phyloP scores from a whole-genome alignment of 2,888 invertebrate species.

The Chrysolina oricalcia region DNA sequence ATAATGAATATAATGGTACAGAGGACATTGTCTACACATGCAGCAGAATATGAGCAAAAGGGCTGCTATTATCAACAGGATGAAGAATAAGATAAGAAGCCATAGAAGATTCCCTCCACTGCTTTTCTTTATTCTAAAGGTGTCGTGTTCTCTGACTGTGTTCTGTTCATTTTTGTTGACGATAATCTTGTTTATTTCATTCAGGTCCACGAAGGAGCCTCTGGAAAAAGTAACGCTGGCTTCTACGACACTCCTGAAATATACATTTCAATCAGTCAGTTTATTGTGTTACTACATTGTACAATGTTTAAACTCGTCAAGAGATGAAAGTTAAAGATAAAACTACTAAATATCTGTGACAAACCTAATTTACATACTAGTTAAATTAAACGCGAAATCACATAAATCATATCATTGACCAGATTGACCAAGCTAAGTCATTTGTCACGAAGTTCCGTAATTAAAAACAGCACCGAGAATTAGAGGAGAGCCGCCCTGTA shows the following conservation, averaged over 20 bases:
- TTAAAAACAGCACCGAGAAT: too few relatives aligned
- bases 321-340: too few relatives aligned
- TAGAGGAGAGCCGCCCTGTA: too few relatives aligned
- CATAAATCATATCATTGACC: too few relatives aligned
- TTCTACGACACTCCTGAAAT: conserved; percentile 80
- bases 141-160: conserved; percentile 45
- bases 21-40: conserved; percentile 89
- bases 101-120: conserved; percentile 79
- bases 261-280: conserved; percentile 13
- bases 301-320: too few relatives aligned
- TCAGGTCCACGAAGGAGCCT: conserved; percentile 81
- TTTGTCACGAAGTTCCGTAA: too few relatives aligned
- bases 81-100: conserved; percentile 84
- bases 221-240: conserved; percentile 81
- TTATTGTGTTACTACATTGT: too few relatives aligned
- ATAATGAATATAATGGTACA: conserved; percentile 85
- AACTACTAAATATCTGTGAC: too few relatives aligned
- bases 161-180: conserved; percentile 36
- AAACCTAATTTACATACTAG: too few relatives aligned
- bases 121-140: conserved; percentile 54
- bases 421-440: too few relatives aligned
- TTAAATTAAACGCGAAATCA: too few relatives aligned
- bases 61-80: conserved; percentile 82
- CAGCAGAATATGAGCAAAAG: conserved; percentile 86
- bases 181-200: conserved; percentile 80